Evolutionary conservation across 1,140 invertebrate species (phyloP).

Genomic region (Ruditapes philippinarum): DNA sequence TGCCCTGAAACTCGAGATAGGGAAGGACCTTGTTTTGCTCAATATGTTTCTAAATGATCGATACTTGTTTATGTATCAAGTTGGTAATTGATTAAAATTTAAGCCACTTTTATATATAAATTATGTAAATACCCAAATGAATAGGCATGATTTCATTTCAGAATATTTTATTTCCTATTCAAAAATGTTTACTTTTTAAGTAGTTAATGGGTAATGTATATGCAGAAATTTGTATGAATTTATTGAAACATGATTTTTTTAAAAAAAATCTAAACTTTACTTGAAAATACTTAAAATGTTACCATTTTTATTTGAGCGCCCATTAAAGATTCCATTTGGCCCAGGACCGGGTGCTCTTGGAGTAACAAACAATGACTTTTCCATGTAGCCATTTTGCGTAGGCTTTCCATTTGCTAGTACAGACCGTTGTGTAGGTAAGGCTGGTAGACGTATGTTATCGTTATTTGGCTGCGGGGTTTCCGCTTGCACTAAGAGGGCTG

Average conservation of each 20-base stretch:
- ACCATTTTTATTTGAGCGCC: slow-evolving; percentile 50
- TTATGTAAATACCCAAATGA: background rate
- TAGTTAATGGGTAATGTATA: background rate
- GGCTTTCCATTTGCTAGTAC: slow-evolving; percentile 70
- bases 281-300: background rate
- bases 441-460: slow-evolving; percentile 66
- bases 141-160: slow-evolving; percentile 10
- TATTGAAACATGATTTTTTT: too few relatives aligned
- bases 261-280: too few relatives aligned
- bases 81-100: background rate
- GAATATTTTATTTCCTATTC: background rate
- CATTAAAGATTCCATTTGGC: slow-evolving; percentile 45
- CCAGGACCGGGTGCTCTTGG: slow-evolving; percentile 53
- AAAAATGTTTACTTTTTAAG: background rate
- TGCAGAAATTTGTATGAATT: background rate
- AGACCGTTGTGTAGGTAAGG: slow-evolving; percentile 69
- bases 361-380: slow-evolving; percentile 51
- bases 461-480: slow-evolving; percentile 78
- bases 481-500: slow-evolving; percentile 76
- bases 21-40: background rate
- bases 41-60: background rate
- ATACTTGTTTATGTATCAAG: background rate
- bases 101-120: background rate
- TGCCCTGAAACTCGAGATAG: background rate
- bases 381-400: slow-evolving; percentile 60